Evolutionary conservation across 2,113 vertebrate species (phyloP), one percentile per base, ranked within the genome.

Genomic region (Pleuronectes platessa): DNA sequence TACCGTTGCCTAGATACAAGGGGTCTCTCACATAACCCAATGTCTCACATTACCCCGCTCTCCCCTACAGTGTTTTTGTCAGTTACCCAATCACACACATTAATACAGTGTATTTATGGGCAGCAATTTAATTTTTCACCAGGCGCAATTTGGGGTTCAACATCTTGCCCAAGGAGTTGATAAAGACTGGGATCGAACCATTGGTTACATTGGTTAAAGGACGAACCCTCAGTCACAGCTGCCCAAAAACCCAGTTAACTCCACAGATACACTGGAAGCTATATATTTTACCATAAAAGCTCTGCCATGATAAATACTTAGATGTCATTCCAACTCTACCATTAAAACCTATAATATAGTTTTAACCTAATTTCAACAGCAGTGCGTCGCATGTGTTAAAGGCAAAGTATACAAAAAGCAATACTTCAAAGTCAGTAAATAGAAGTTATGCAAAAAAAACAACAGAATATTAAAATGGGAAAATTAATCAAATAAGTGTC

Each of bases 371-470:
- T 23, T 27, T 15, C 24, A 7, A 20, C 24, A 60, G 2, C 2
- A 60, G 14, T 2, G 12, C 13, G 21, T 27, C 23, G 17, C 3
- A 17, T 6, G 15, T 15, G 14, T 13, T 42, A 42, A 13, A 13
- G 40, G 40, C 11, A 42, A 13, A 42, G 40, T 11, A 42, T 42
- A 42, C 11, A 55, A 13, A 23, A 55, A 23, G 12, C 40, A 42
- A 42, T 42, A 55, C 8, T 58, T 24, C 5, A 24, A 9, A 56
- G 59, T 54, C 11, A 61, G 11, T 1, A 5, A 13, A 14, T 2
- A 17, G 27, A 72, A 61, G 65, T 63, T 42, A 78, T 70, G 64
- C 45, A 59, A 60, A 61, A 60, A 61, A 56, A 55, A 5, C 12
- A 27, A 20, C 3, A 8, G 23, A 26, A 68, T 81, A 53, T 70